phyloP scores from a whole-genome alignment of 2,113 vertebrate species.

The Nothocercus julius region DNA sequence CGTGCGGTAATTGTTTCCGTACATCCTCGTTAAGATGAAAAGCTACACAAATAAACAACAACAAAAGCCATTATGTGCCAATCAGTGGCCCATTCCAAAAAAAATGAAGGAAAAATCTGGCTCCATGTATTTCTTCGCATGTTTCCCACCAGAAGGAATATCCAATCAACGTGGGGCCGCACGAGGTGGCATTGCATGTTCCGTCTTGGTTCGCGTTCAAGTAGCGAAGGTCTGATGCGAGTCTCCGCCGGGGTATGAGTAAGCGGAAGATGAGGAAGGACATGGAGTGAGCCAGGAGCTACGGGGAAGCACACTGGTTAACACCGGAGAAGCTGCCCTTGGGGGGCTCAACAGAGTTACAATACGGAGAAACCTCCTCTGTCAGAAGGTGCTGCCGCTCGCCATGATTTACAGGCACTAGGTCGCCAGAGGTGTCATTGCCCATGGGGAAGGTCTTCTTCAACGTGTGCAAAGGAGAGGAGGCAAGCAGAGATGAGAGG shows the following conservation, averaged over 20 bases:
- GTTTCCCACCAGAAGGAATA: constrained; percentile 6
- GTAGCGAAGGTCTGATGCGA: background rate
- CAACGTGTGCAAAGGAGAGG: background rate
- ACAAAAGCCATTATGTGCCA: constrained; percentile 34
- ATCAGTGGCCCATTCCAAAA: background rate
- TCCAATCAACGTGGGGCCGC: accelerated
- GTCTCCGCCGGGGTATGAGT: constrained; percentile 27
- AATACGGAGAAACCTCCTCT: background rate
- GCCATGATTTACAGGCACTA: accelerated
- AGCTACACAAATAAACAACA: constrained; percentile 73
- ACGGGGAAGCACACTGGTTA: background rate
- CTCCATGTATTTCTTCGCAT: background rate
- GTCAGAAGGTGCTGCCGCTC: background rate
- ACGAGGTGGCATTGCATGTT: accelerated
- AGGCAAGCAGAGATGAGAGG: too few species aligned
- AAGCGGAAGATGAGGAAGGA: constrained; percentile 70
- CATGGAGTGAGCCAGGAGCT: constrained; percentile 26
- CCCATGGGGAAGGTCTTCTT: background rate
- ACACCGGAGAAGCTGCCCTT: background rate
- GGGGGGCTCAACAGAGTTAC: background rate
- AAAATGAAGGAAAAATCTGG: background rate
- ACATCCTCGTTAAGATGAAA: constrained; percentile 69
- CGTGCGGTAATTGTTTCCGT: constrained; percentile 73
- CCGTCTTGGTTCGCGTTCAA: background rate
- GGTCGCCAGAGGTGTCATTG: accelerated